Evolutionary conservation across 2,888 invertebrate genomes (phyloP), one percentile per base, ranked within the genome.

Genomic region (Chorisops tibialis): DNA sequence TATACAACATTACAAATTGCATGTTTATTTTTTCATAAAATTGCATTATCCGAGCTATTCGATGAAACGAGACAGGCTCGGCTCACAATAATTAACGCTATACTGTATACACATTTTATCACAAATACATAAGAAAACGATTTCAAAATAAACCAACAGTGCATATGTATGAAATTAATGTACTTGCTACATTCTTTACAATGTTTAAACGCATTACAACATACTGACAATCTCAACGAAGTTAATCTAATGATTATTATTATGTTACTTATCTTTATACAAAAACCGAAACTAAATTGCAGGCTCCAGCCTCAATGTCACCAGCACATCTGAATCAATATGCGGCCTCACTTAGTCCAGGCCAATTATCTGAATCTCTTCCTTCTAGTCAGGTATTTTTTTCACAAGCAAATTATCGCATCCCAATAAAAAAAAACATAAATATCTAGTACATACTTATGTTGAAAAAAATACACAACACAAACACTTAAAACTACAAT

Each of bases 281-380:
- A 45, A 18, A 45, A 45, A 30, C 5, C 9, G 30, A 30, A 7
- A 48, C 39, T 59, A 50, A 65, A 63, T 70, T 80, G 74, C 83
- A 93, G 91, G 93, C 93, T 76, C 93, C 93, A 72, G 92, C 93
- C 78, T 89, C 91, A 76, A 91, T 92, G 89, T 91, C 91, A 68
- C 90, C 91, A 70, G 91, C 91, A 77, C 91, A 89, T 81, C 84
- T 88, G 76, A 87, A 88, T 80, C 87, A 87, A 80, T 87, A 87
- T 79, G 87, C 86, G 75, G 81, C 83, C 71, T 81, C 82, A 68
- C 75, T 81, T 76, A 81, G 81, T 72, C 81, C 81, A 68, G 81
- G 81, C 72, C 83, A 84, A 78, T 82, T 85, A 72, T 87, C 87
- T 71, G 89, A 89, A 82, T 88, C 88, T 73, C 87, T 89, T 79